Percentiles rank a stretch among this genome's conserved stretches.
These are phyloP conservation scores for Noctua comes DNA, from an alignment of 2,888 invertebrate genomes.

Conservation along the genomic window DNA sequence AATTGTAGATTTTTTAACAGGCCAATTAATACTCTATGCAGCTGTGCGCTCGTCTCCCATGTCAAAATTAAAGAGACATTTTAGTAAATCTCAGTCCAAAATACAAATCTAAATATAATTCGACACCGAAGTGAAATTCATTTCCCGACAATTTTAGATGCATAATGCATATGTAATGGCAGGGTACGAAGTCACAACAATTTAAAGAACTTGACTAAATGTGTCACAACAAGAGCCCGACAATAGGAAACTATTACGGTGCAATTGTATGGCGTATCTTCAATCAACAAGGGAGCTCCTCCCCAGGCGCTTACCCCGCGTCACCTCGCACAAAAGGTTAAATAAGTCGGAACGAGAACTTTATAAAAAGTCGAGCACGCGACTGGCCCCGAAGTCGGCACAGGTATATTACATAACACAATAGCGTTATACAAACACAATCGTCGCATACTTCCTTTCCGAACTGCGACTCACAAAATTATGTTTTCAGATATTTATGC, in stretches of 20 bases:
- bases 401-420: slow-evolving; percentile 59
- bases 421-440: slow-evolving; percentile 52
- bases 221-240: slow-evolving; percentile 58
- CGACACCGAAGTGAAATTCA: slow-evolving; percentile 10
- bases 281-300: slow-evolving; percentile 58
- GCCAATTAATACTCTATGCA: slow-evolving; percentile 50
- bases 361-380: slow-evolving; percentile 70
- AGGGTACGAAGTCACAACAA: slow-evolving; percentile 32
- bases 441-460: slow-evolving; percentile 56
- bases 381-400: slow-evolving; percentile 51
- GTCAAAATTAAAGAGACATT: slow-evolving; percentile 42
- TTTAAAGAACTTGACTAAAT: slow-evolving; percentile 43
- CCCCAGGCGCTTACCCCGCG: slow-evolving; percentile 57
- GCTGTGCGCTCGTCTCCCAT: slow-evolving; percentile 33
- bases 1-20: slow-evolving; percentile 38
- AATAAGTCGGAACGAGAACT: slow-evolving; percentile 76
- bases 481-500: slow-evolving; percentile 57
- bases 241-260: slow-evolving; percentile 63
- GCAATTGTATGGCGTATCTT: slow-evolving; percentile 66
- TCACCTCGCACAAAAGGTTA: slow-evolving; percentile 76
- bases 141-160: slow-evolving; percentile 34
- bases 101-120: slow-evolving; percentile 61
- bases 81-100: slow-evolving; percentile 38
- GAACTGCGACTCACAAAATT: slow-evolving; percentile 43
- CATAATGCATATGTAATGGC: slow-evolving; percentile 50